Conservation (phyloP, 2,797 vertebrate species). For the Coreius guichenoti region DNA sequence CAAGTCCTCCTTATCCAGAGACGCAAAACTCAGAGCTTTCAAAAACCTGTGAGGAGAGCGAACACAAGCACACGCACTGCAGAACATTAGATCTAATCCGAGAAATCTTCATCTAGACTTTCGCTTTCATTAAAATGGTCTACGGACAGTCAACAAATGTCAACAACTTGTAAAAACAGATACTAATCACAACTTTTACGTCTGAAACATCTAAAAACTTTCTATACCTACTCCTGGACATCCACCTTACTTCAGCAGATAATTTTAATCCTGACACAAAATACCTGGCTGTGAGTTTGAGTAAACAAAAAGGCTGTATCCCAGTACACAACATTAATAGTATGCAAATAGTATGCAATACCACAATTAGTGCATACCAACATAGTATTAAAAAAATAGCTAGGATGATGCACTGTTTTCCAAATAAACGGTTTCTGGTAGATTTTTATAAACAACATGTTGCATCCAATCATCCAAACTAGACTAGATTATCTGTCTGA, state of each 20-base stretch:
- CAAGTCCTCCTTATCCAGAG: constrained; percentile 87
- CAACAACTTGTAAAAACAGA: too few species aligned
- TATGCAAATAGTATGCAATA: background rate
- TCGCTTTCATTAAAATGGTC: background rate
- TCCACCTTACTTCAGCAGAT: background rate
- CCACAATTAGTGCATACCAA: background rate
- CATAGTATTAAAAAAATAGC: background rate
- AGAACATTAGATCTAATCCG: background rate
- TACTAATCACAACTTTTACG: background rate
- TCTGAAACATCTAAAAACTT: background rate
- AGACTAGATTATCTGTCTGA: background rate
- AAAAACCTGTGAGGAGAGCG: constrained; percentile 77
- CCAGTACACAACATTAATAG: background rate
- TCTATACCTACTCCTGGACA: background rate
- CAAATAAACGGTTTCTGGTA: background rate
- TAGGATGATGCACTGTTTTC: background rate
- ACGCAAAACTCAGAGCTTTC: constrained; percentile 89
- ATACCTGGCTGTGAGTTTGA: background rate
- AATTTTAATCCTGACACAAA: background rate
- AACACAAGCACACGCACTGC: background rate
- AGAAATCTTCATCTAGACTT: background rate
- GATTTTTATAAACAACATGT: background rate
- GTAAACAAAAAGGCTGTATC: background rate
- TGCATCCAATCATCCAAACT: background rate
- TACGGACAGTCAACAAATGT: background rate